Evolutionary conservation across 2,888 invertebrate species (phyloP).

Genomic region (Cheilosia soror): DNA sequence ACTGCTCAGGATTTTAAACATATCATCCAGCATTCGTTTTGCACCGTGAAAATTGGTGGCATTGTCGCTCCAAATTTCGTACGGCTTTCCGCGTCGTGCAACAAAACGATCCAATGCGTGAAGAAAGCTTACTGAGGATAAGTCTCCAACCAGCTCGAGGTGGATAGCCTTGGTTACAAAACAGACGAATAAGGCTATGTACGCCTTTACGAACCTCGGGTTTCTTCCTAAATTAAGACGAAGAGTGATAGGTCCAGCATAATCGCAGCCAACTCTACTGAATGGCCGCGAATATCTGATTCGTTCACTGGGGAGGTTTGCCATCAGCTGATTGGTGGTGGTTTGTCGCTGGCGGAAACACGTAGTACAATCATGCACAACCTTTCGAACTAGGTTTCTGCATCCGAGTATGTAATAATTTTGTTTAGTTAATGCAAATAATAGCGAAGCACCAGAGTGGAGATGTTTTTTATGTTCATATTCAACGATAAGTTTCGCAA

Average conservation of each 20-base stretch:
- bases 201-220: conserved; percentile 3
- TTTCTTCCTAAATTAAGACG: too few relatives aligned
- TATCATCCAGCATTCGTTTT: too few relatives aligned
- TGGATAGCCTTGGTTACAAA: conserved; percentile 28
- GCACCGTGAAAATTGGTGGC: conserved; percentile 7
- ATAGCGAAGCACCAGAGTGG: background rate
- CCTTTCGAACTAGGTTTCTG: conserved; percentile 6
- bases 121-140: conserved; percentile 9
- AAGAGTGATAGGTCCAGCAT: background rate
- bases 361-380: background rate
- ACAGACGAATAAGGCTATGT: conserved; percentile 11
- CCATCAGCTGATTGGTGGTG: background rate
- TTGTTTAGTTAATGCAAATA: background rate
- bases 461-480: background rate
- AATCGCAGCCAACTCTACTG: conserved; percentile 11
- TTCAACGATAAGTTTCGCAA: background rate
- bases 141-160: conserved; percentile 15
- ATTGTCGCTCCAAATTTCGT: conserved; percentile 12
- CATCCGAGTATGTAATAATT: conserved; percentile 4
- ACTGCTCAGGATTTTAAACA: too few relatives aligned
- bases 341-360: background rate
- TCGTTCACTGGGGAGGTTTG: too few relatives aligned
- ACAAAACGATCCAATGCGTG: conserved; percentile 23
- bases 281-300: background rate
- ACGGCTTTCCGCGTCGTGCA: conserved; percentile 24